Evolutionary conservation across 2,797 vertebrate species (phyloP).

Genomic region (Molossus molossus): DNA sequence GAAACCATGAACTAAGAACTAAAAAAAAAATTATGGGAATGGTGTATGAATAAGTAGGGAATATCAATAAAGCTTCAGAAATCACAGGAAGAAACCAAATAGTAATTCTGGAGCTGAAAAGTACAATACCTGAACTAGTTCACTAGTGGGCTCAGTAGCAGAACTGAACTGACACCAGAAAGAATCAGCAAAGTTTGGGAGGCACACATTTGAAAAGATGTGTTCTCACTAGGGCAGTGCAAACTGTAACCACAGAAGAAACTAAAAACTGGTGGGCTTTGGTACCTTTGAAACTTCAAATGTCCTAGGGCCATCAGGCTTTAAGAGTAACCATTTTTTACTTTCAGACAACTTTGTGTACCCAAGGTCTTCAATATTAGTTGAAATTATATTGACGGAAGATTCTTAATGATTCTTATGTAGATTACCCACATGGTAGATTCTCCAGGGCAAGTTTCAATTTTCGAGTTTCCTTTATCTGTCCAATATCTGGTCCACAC

Average conservation of each 20-base stretch:
- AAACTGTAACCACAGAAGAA: neutral
- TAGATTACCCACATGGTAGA: neutral
- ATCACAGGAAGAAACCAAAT: neutral
- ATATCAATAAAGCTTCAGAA: neutral
- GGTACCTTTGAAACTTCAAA: neutral
- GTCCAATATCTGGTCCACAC: neutral
- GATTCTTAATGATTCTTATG: neutral
- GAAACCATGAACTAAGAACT: neutral
- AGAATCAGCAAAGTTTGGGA: too few relatives aligned
- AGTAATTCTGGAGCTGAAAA: neutral
- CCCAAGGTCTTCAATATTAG: neutral
- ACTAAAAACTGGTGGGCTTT: neutral
- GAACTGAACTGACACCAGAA: neutral
- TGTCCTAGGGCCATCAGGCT: too few relatives aligned
- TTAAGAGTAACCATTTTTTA: neutral
- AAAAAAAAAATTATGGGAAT: neutral
- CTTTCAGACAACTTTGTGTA: neutral
- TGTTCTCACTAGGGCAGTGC: neutral
- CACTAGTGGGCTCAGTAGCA: neutral
- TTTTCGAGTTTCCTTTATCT: conserved; percentile 11
- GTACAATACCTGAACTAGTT: neutral
- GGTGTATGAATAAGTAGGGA: neutral
- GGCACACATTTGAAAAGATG: neutral
- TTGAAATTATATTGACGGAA: neutral
- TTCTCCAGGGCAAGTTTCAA: neutral